Evolutionary conservation across 2,888 invertebrate species (phyloP).

Genomic region (Fabriciana adippe): DNA sequence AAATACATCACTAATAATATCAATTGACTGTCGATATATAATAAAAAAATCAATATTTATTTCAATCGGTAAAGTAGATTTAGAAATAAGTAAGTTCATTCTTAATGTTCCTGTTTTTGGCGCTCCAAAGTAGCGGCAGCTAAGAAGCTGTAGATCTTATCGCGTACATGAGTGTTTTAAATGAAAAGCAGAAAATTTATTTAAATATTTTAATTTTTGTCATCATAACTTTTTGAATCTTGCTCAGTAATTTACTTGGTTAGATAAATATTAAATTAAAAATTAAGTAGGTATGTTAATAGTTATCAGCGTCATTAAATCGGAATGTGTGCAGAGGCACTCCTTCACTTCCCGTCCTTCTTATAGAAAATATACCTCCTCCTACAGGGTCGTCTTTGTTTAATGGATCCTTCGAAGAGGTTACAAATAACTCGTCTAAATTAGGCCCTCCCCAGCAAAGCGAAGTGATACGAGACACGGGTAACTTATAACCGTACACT

Average conservation of each 20-base stretch:
- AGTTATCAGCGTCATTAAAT: conserved; percentile 61
- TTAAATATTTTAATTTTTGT: too few species aligned
- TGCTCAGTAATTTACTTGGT: too few species aligned
- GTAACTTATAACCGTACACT: conserved; percentile 75
- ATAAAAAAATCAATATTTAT: not conserved
- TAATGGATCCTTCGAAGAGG: conserved; percentile 61
- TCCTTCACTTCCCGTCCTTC: conserved; percentile 60
- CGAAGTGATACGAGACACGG: conserved; percentile 83
- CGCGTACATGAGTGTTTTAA: too few species aligned
- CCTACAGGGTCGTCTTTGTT: conserved; percentile 53
- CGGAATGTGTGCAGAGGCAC: conserved; percentile 50
- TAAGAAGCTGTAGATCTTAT: too few species aligned
- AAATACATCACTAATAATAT: not conserved
- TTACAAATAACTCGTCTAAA: conserved; percentile 85
- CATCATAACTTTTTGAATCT: too few species aligned
- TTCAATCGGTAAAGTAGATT: too few species aligned
- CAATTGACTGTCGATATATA: not conserved
- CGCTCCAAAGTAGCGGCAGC: too few species aligned
- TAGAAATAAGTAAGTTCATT: too few species aligned
- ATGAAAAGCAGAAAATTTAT: too few species aligned
- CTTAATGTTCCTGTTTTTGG: too few species aligned
- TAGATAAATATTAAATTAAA: too few species aligned
- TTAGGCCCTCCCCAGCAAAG: conserved; percentile 85
- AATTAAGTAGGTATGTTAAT: conserved; percentile 43
- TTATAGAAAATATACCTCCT: conserved; percentile 66